Evolutionary conservation across 1,140 invertebrate species (phyloP).

Genomic region (Pteromalus puparum): DNA sequence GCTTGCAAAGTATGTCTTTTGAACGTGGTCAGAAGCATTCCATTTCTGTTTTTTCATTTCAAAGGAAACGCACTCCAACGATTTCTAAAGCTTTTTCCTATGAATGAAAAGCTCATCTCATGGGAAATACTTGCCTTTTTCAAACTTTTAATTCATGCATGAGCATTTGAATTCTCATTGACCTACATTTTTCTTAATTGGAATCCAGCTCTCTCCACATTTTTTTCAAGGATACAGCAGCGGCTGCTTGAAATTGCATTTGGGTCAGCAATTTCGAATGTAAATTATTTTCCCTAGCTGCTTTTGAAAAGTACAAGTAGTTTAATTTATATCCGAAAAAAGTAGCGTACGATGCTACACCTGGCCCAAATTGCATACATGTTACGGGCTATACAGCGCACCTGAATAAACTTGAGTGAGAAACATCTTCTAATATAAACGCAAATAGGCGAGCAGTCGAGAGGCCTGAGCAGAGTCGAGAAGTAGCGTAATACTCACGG

Average conservation of each 20-base stretch:
- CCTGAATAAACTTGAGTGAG: neutral
- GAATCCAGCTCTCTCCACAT: neutral
- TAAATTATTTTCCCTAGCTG: neutral
- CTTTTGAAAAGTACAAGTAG: no score
- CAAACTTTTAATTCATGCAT: neutral
- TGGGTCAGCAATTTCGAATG: neutral
- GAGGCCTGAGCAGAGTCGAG: neutral
- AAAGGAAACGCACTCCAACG: neutral
- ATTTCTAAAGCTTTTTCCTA: neutral
- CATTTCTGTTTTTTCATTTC: neutral
- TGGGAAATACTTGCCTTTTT: neutral
- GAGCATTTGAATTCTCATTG: neutral
- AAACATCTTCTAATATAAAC: conserved; percentile 2
- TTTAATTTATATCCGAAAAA: no score
- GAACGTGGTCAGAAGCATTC: neutral
- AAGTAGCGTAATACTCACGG: neutral
- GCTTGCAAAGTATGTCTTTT: neutral
- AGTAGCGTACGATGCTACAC: no score
- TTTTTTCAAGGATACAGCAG: neutral
- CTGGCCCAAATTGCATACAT: no score
- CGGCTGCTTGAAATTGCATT: no score
- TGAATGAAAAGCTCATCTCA: neutral
- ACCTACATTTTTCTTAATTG: neutral
- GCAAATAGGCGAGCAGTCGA: neutral
- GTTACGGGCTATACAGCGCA: neutral